These are phyloP conservation scores for Acanthurus lineatus DNA, from an alignment of 2,797 vertebrate species.

Conservation along the genomic window DNA sequence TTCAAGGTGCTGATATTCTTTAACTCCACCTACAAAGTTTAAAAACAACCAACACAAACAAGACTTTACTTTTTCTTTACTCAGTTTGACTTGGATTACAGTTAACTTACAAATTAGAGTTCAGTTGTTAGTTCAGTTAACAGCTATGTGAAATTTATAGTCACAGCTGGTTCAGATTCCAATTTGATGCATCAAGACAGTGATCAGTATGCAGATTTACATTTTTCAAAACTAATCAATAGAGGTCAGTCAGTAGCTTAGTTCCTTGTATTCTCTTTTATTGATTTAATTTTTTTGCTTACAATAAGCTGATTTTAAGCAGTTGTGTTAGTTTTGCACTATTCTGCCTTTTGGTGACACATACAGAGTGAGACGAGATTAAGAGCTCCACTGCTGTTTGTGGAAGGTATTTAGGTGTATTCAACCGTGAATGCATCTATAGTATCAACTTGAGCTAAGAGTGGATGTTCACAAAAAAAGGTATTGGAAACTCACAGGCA, in stretches of 20 bases:
- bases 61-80: no score
- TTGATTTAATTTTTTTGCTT: not conserved
- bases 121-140: not conserved
- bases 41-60: not conserved
- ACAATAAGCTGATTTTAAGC: not conserved
- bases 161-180: not conserved
- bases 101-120: not conserved
- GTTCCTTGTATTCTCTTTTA: not conserved
- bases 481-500: not conserved
- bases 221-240: not conserved
- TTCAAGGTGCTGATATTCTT: conserved; percentile 8
- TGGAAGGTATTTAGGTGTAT: not conserved
- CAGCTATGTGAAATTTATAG: not conserved
- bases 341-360: not conserved
- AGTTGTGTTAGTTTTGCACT: not conserved
- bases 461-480: not conserved
- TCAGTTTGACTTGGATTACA: not conserved
- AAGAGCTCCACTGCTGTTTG: not conserved
- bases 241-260: not conserved
- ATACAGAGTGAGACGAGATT: not conserved
- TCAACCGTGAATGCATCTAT: not conserved
- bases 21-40: not conserved
- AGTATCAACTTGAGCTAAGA: not conserved
- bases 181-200: no score
- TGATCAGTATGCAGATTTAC: not conserved